Evolutionary conservation across 2,888 invertebrate species (phyloP).

Genomic region (Osmoderma eremita): DNA sequence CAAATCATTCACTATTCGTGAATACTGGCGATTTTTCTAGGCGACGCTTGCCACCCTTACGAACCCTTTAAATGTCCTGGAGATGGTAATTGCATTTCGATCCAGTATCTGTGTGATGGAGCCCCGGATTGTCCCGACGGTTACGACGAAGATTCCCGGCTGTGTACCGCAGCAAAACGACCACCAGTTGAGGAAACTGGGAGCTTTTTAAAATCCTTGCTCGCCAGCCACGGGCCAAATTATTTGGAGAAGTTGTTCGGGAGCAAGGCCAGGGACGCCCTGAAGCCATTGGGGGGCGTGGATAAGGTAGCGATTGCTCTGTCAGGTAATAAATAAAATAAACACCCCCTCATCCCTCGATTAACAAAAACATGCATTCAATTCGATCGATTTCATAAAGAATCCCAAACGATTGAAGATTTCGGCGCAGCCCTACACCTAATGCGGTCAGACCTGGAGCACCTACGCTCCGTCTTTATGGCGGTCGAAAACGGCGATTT

Average conservation of each 20-base stretch:
- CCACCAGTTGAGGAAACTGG: constrained; percentile 97
- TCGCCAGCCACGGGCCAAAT: constrained; percentile 95
- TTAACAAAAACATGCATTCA: constrained; percentile 6
- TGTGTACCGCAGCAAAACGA: constrained; percentile 96
- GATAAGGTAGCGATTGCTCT: constrained; percentile 95
- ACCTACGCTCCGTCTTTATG: constrained; percentile 93
- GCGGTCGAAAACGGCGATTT: constrained; percentile 95
- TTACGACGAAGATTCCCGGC: constrained; percentile 93
- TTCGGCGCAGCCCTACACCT: constrained; percentile 88
- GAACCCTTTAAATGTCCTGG: constrained; percentile 97
- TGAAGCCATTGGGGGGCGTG: constrained; percentile 92
- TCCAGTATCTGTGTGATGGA: constrained; percentile 95
- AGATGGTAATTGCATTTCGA: constrained; percentile 93
- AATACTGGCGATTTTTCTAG: constrained; percentile 61
- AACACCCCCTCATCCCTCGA: background rate
- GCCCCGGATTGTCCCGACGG: constrained; percentile 94
- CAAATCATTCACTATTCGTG: background rate
- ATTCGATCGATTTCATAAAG: constrained; percentile 64
- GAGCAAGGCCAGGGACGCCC: constrained; percentile 90
- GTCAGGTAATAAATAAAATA: constrained; percentile 71
- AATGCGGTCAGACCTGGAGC: constrained; percentile 89
- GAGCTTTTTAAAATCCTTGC: constrained; percentile 91
- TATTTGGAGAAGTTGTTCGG: constrained; percentile 97
- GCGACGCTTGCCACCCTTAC: constrained; percentile 88
- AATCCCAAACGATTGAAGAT: constrained; percentile 95